These are phyloP conservation scores for Dascyllus trimaculatus DNA, from an alignment of 2,113 vertebrate species.

Conservation along the genomic window DNA sequence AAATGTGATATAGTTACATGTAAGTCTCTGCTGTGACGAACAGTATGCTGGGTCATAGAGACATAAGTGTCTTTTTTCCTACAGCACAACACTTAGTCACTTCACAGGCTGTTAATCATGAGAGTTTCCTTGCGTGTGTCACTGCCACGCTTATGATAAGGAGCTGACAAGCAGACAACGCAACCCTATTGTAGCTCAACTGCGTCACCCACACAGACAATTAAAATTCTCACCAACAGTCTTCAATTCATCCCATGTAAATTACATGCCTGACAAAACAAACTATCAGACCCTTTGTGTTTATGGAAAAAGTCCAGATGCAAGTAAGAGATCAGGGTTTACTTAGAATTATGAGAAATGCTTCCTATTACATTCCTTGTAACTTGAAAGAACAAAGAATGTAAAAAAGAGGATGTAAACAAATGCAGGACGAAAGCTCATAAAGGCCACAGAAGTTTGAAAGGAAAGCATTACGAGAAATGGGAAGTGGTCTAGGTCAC, in stretches of 20 bases:
- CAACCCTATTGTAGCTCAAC: constrained; percentile 24
- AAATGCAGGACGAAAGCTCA: neutral
- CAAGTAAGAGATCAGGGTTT: neutral
- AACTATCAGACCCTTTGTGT: neutral
- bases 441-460: neutral
- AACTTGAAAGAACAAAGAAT: neutral
- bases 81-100: neutral
- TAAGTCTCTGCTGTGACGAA: neutral
- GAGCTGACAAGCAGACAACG: constrained; percentile 24
- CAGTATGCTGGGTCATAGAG: neutral
- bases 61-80: neutral
- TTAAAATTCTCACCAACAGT: constrained; percentile 43
- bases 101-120: neutral
- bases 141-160: neutral
- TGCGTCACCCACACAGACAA: constrained; percentile 15
- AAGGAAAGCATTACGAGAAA: constrained; percentile 10
- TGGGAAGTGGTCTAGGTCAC: constrained; percentile 17
- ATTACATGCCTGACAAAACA: neutral
- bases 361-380: too few species aligned
- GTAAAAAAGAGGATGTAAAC: constrained; percentile 19
- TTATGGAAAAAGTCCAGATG: constrained; percentile 2
- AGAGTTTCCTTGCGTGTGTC: neutral
- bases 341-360: neutral
- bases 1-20: neutral
- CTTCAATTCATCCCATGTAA: constrained; percentile 25